A percentile compares a stretch with the other conserved stretches of the same genome.
Evolutionary conservation across 2,888 invertebrate genomes (phyloP).

Genomic region (Osmoderma eremita): DNA sequence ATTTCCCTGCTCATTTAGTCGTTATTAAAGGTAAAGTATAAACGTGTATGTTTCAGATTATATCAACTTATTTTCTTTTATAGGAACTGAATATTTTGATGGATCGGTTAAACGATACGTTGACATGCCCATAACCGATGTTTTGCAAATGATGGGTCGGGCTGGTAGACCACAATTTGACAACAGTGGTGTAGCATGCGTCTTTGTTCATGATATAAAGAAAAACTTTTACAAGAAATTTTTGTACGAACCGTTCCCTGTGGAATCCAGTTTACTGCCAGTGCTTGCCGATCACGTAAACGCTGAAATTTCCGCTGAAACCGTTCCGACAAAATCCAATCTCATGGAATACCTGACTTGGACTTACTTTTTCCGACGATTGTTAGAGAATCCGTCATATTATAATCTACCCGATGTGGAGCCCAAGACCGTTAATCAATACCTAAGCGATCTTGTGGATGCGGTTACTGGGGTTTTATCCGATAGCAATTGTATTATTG

Average conservation of each 20-base stretch:
- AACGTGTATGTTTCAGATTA: background rate
- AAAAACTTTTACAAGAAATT: slow-evolving; percentile 99
- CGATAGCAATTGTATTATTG: slow-evolving; percentile 81
- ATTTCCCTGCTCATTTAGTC: slow-evolving; percentile 97
- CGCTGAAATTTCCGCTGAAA: slow-evolving; percentile 96
- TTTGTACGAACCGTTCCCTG: slow-evolving; percentile 98
- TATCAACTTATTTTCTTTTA: no score
- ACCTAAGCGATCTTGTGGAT: slow-evolving; percentile 84
- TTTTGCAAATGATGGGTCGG: slow-evolving; percentile 99
- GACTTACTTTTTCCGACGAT: slow-evolving; percentile 93
- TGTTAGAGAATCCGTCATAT: slow-evolving; percentile 92
- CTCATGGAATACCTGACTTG: slow-evolving; percentile 97
- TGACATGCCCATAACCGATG: slow-evolving; percentile 99
- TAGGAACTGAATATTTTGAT: slow-evolving; percentile 95
- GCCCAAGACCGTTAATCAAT: slow-evolving; percentile 75
- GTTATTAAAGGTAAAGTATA: slow-evolving; percentile 83
- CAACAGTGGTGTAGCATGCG: slow-evolving; percentile 88
- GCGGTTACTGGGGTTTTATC: slow-evolving; percentile 77
- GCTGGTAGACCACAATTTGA: slow-evolving; percentile 98
- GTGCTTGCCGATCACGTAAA: slow-evolving; percentile 98
- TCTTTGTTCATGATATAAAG: slow-evolving; percentile 94
- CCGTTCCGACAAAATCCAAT: slow-evolving; percentile 91
- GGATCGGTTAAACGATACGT: slow-evolving; percentile 96
- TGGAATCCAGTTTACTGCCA: slow-evolving; percentile 92
- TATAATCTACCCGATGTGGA: slow-evolving; percentile 83